Percentiles rank a stretch among this genome's conserved stretches.
phyloP scores from a whole-genome alignment of 1,140 invertebrate species.

The Aporrectodea caliginosa region DNA sequence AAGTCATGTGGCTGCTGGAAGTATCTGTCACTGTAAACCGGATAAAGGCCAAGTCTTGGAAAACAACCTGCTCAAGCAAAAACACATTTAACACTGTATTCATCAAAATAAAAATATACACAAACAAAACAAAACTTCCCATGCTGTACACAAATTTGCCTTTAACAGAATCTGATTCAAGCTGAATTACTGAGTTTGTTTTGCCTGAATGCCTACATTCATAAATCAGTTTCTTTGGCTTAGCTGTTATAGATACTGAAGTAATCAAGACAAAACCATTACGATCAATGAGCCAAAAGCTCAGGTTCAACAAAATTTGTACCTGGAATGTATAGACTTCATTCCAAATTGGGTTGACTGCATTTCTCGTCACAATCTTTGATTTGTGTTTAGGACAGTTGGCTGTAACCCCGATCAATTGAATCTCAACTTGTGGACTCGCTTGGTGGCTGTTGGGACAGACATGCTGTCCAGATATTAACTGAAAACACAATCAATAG shows the following conservation, averaged over 20 bases:
- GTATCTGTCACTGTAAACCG: conserved; percentile 82
- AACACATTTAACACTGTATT: too few relatives aligned
- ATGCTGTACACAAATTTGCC: too few relatives aligned
- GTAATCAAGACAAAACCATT: too few relatives aligned
- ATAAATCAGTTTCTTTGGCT: too few relatives aligned
- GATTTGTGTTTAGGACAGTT: conserved; percentile 87
- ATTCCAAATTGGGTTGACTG: conserved; percentile 91
- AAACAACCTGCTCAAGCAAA: conserved; percentile 77
- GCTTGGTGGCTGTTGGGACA: conserved; percentile 69
- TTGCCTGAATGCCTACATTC: too few relatives aligned
- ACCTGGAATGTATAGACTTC: conserved; percentile 81
- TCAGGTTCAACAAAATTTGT: too few relatives aligned
- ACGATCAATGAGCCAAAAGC: too few relatives aligned
- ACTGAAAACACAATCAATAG: conserved; percentile 42
- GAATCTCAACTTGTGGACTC: conserved; percentile 84
- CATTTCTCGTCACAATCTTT: conserved; percentile 75
- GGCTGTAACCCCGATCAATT: conserved; percentile 81
- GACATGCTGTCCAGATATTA: conserved; percentile 88
- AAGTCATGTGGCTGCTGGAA: conserved; percentile 72
- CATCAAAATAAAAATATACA: too few relatives aligned
- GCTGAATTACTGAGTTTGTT: too few relatives aligned
- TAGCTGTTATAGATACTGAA: too few relatives aligned
- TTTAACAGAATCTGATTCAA: too few relatives aligned
- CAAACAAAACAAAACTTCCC: too few relatives aligned
- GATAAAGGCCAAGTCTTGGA: conserved; percentile 82